Conservation (phyloP, 2,797 vertebrate species). For the Macroramphosus scolopax region DNA sequence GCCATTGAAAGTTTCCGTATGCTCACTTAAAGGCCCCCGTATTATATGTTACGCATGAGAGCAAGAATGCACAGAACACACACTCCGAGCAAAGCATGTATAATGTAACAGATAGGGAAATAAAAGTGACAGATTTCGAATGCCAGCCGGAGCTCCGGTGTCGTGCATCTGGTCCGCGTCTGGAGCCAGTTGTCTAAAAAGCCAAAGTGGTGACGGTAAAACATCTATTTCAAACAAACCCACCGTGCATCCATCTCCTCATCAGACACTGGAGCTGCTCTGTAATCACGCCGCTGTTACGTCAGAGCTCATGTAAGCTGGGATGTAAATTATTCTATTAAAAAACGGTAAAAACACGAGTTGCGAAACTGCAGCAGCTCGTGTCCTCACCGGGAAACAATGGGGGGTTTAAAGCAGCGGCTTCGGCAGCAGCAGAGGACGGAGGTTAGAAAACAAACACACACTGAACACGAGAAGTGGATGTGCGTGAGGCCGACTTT, state of each 20-base stretch:
- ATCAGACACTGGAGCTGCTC: constrained; percentile 39
- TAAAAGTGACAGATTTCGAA: constrained; percentile 30
- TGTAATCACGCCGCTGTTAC: constrained; percentile 21
- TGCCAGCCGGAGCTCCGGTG: constrained; percentile 14
- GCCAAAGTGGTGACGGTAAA: constrained; percentile 37
- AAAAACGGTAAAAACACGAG: constrained; percentile 9
- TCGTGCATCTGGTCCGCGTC: constrained; percentile 41
- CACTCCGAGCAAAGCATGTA: no score
- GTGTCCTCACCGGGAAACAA: no score
- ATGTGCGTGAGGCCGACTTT: no score
- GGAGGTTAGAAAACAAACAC: constrained; percentile 10
- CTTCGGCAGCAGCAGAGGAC: constrained; percentile 11
- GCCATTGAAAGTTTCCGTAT: constrained; percentile 40
- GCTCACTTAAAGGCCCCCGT: constrained; percentile 10
- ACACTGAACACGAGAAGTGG: neutral
- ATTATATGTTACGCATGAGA: neutral
- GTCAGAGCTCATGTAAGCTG: constrained; percentile 8
- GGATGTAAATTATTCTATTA: constrained; percentile 21
- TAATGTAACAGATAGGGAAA: constrained; percentile 34
- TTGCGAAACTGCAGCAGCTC: constrained; percentile 15
- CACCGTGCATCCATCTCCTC: constrained; percentile 34
- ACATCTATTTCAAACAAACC: constrained; percentile 41
- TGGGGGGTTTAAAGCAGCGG: no score
- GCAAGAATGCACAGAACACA: no score
- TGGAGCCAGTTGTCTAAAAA: constrained; percentile 5